Conservation (phyloP, 37 sponge, comb jelly and placozoan genomes). For the Dysidea cf. avara region DNA sequence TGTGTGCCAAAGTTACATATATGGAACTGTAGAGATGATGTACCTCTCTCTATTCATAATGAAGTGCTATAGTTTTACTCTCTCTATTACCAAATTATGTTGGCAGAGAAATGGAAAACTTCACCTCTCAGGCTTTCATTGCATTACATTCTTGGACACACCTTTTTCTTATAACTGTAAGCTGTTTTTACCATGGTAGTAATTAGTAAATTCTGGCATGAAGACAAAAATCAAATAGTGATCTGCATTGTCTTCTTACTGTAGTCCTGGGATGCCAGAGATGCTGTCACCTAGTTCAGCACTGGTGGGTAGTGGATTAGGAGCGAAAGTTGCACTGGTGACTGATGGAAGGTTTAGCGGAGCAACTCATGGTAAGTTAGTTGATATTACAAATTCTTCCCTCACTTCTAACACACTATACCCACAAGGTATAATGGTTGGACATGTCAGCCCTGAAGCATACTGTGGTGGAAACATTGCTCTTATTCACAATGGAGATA, state of each 20-base stretch:
- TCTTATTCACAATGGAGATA: conserved; percentile 45
- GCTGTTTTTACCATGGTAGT: too few relatives aligned
- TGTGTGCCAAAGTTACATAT: too few relatives aligned
- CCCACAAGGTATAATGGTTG: conserved; percentile 49
- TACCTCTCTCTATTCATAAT: too few relatives aligned
- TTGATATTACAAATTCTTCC: background rate
- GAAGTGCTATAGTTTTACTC: too few relatives aligned
- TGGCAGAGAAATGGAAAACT: too few relatives aligned
- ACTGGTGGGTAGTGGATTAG: conserved; percentile 71
- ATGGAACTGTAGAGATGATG: too few relatives aligned
- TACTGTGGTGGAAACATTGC: conserved; percentile 53
- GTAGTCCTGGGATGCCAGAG: conserved; percentile 81
- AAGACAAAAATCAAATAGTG: too few relatives aligned
- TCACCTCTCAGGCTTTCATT: too few relatives aligned
- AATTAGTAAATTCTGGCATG: too few relatives aligned
- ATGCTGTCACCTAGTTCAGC: conserved; percentile 79
- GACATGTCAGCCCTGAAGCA: conserved; percentile 68
- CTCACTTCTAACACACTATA: background rate
- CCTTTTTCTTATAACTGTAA: too few relatives aligned
- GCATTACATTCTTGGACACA: too few relatives aligned
- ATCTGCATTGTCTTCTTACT: background rate
- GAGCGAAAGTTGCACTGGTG: conserved; percentile 56
- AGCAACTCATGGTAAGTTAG: conserved; percentile 62
- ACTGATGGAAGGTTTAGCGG: conserved; percentile 79
- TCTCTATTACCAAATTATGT: too few relatives aligned